phyloP scores from a whole-genome alignment of 2,113 vertebrate genomes.

The Eulemur rufifrons region DNA sequence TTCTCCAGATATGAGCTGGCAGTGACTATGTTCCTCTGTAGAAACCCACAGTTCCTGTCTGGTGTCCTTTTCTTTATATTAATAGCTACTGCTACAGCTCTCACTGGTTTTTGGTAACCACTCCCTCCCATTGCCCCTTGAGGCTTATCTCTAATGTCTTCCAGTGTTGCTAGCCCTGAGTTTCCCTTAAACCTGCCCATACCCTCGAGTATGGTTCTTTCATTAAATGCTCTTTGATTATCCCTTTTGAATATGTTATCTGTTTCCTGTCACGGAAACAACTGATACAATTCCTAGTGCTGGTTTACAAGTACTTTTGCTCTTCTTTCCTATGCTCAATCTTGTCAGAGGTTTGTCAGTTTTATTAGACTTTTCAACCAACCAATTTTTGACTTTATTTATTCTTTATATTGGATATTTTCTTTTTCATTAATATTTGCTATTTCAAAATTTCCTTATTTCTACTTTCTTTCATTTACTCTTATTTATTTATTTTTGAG shows the following conservation, averaged over 20 bases:
- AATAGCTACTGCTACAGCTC: not conserved
- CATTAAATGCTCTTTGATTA: constrained; percentile 34
- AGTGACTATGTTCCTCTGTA: not conserved
- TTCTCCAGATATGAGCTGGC: not conserved
- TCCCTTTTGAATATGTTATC: not conserved
- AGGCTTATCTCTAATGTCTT: not conserved
- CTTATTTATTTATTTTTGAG: not conserved
- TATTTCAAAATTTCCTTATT: not conserved
- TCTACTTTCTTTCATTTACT: constrained; percentile 33
- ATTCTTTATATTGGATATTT: not conserved
- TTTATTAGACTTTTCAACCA: constrained; percentile 39
- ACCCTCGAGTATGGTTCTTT: not conserved
- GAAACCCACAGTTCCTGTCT: not conserved
- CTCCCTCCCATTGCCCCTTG: not conserved
- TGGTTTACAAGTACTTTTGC: not conserved
- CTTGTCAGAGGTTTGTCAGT: not conserved
- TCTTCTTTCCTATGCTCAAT: not conserved
- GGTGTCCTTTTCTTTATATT: constrained; percentile 10
- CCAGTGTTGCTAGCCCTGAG: not conserved
- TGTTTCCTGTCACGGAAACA: constrained; percentile 29
- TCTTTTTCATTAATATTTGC: not conserved
- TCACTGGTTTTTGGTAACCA: not conserved
- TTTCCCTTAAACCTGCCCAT: not conserved
- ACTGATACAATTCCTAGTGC: not conserved
- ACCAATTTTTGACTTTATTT: not conserved